Conservation (phyloP, 2,113 vertebrate genomes). For the Brachyhypopomus occidentalis region DNA sequence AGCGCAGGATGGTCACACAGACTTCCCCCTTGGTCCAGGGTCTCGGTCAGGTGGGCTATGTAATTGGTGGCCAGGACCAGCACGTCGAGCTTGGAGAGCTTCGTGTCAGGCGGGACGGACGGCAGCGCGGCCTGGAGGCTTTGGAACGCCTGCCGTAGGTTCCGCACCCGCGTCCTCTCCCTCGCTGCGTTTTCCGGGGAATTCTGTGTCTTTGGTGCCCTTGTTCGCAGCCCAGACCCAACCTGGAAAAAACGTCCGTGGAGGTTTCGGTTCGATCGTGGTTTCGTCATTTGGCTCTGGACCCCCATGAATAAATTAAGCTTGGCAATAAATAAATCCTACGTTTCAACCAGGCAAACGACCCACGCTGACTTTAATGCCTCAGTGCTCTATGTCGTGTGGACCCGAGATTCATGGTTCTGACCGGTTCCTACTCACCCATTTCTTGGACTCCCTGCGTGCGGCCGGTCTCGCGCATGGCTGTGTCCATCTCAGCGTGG, state of each 20-base stretch:
- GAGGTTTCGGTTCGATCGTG: background rate
- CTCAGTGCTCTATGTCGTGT: no score
- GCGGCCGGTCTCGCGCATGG: slow-evolving; percentile 42
- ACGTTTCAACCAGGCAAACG: background rate
- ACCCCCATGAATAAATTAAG: slow-evolving; percentile 10
- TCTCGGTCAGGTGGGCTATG: slow-evolving; percentile 83
- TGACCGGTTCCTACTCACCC: slow-evolving; percentile 67
- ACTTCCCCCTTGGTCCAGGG: slow-evolving; percentile 68
- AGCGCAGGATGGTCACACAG: slow-evolving; percentile 55
- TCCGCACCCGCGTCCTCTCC: slow-evolving; percentile 79
- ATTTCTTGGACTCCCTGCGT: slow-evolving; percentile 59
- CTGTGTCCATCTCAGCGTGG: slow-evolving; percentile 44
- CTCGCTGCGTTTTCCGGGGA: slow-evolving; percentile 77
- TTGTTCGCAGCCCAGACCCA: slow-evolving; percentile 44
- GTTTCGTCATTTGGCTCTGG: slow-evolving; percentile 24
- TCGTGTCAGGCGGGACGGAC: slow-evolving; percentile 81
- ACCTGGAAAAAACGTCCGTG: slow-evolving; percentile 10
- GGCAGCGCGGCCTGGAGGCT: slow-evolving; percentile 84
- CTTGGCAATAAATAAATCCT: background rate
- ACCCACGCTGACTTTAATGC: no score
- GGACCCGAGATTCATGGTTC: no score
- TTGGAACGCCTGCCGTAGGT: slow-evolving; percentile 83
- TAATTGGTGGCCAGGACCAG: slow-evolving; percentile 85
- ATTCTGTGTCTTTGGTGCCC: slow-evolving; percentile 58
- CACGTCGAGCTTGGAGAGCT: slow-evolving; percentile 85